phyloP scores from a whole-genome alignment of 2,113 vertebrate species.

The Mohoua ochrocephala region DNA sequence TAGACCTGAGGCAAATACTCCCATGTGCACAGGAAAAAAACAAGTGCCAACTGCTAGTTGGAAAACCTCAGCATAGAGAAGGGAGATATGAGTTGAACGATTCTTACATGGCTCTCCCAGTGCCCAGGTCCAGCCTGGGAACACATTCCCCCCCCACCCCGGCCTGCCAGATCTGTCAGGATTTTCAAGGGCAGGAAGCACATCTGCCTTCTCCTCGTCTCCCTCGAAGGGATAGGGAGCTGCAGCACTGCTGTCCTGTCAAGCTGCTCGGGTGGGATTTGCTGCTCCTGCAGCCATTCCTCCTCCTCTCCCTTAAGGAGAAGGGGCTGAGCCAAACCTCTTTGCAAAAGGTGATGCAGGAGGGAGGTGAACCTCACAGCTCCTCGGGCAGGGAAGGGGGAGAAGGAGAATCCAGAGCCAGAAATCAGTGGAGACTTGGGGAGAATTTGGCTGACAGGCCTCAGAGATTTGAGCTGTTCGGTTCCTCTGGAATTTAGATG shows the following conservation, averaged over 20 bases:
- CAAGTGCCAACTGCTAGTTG: not conserved
- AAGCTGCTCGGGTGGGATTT: not conserved
- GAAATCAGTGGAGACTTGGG: not conserved
- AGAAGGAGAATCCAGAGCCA: not conserved
- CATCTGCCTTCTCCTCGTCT: not conserved
- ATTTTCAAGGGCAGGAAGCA: not conserved
- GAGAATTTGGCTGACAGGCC: not conserved
- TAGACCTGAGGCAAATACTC: not conserved
- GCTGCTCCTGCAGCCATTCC: not conserved
- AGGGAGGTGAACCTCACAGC: not conserved
- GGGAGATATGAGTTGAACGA: not conserved
- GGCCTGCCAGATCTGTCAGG: not conserved
- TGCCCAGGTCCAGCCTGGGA: not conserved
- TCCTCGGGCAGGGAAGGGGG: not conserved
- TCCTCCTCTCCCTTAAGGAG: not conserved
- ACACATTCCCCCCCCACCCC: not conserved
- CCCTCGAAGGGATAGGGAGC: rapidly evolving
- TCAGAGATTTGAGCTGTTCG: not conserved
- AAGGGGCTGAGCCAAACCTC: not conserved
- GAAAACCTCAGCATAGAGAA: not conserved
- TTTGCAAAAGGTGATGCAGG: not conserved
- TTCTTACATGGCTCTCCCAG: not conserved
- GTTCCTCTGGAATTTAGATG: not conserved
- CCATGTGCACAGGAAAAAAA: not conserved
- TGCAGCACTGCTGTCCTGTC: not conserved